Evolutionary conservation across 2,888 invertebrate genomes (phyloP), one percentile per base, ranked within the genome.

Genomic region (Phyllotreta striolata): DNA sequence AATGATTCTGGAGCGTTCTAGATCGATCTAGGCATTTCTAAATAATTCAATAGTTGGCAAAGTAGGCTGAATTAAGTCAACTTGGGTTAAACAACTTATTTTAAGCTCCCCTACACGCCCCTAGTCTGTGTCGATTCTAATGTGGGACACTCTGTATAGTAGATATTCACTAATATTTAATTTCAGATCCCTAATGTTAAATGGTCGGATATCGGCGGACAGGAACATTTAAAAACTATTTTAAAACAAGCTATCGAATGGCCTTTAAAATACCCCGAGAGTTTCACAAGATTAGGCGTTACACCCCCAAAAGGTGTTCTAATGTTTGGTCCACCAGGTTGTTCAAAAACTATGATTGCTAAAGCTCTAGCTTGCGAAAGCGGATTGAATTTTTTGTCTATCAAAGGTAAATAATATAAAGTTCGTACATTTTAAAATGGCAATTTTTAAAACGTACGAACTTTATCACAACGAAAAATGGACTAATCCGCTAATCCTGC

Each of bases 261-360:
- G 96, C 97, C 98, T 0, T 78, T 97, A 24, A 90, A 89, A 73
- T 89, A 97, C 80, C 89, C 93, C 0, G 92, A 94, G 65, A 89
- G 90, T 66, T 96, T 97, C 75, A 74, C 81, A 47, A 84, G 91
- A 24, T 82, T 97, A 66, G 95, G 95, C 0, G 90, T 97, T 14
- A 86, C 86, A 44, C 93, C 97, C 0, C 96, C 97, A 0, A 88
- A 89, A 64, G 97, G 98, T 0, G 88, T 98, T 0, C 84, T 99
- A 3, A 89, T 99, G 86, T 99, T 93, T 79, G 98, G 98, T 0
- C 98, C 98, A 0, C 98, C 98, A 0, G 98, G 98, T 0, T 98
- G 98, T 80, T 97, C 96, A 0, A 98, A 99, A 84, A 99, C 99
- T 0, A 94, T 98, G 93, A 93, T 98, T 73, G 98, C 98, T 0